Base-by-base conservation (phyloP, 2,888 invertebrate genomes). In the Tinea trinotella region DNA sequence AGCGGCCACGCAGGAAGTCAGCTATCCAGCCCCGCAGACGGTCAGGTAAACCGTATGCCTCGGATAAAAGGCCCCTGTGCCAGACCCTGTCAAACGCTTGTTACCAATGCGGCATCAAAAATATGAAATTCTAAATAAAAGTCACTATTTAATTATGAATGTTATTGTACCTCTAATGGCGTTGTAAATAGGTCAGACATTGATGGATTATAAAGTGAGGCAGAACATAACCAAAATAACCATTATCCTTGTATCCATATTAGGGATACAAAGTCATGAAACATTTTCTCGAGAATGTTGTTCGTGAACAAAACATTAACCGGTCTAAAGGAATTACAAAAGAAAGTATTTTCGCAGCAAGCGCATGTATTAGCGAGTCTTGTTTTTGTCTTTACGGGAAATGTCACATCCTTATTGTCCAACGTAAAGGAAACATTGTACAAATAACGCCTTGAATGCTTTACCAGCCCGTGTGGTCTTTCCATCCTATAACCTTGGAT, bases 301-400 rank as follows among this genome's bases (percentile, higher is more conserved):
- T 15, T 30, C 30, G 13, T 17, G 17, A 15, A 12, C 2, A 40
- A 30, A 40, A 40, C 40, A 17, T 40, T 12, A 40, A 40, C 40
- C 40, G 40, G 40, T 13, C 30, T n/a, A 12, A 40, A 40, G 40
- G 40, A 40, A 40, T 40, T 13, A 40, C 40, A 40, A 40, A 40
- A 40, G 40, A 40, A 40, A 40, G 40, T 40, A 13, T 40, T 15
- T 17, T 30, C n/a, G 30, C 30, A 30, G 30, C 30, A 30, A 30
- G n/a, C 7, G 30, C 7, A 30, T n/a, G n/a, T 30, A 30, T 30
- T 30, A 30, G 40, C 17, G 12, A 7, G 40, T 15, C 40, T 40
- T 40, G 40, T 40, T 40, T 36, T 40, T 40, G 40, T 7, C n/a
- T 30, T 30, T n/a, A 30, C 30, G 30, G 30, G 30, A 30, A 30